Base-by-base conservation (phyloP, 1,140 invertebrate genomes). In the Sitobion miscanthi region DNA sequence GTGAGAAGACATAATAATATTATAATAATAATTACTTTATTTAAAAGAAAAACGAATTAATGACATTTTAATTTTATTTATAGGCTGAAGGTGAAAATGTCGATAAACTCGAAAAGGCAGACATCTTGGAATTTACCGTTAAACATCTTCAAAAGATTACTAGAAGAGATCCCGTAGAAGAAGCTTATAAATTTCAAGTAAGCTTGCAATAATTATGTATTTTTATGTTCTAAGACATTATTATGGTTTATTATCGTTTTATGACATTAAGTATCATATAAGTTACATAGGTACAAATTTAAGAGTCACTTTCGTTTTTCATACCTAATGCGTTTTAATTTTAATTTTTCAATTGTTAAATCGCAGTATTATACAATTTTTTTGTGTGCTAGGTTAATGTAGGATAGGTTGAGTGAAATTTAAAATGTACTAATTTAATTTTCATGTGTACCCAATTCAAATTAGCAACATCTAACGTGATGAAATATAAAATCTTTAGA, bases 81-180 rank as follows among this genome's bases (percentile, higher is more conserved):
- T 95, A 95, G 93, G 94, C 95, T n/a, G 95, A 96, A 94, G 96
- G 95, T 3, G 96, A 96, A 94, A 95, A 95, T 93, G 95, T 95
- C 9, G 97, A 97, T 95, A 97, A 97, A 94, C 94, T 97, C 94
- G 97, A 97, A 94, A 97, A 97, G 94, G 97, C 97, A 21, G 97
- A 97, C 94, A 97, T 97, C 93, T 95, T 97, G 49, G 97, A 97
- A 94, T 95, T 97, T 95, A 97, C 97, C 0, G 97, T 97, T 1
- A 95, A 96, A 93, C 96, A 97, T 94, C 94, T 97, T 45, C 95
- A 96, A 94, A 95, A 97, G 94, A 96, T 97, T 14, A 93, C 94
- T n/a, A 93, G 49, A 9, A 62, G 93, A 38, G 94, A 94, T 90
- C 93, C 94, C 17, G 90, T 94, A 17, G 94, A 94, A 93, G 94